A percentile compares a stretch with the other conserved stretches of the same genome.
Evolutionary conservation across 2,797 vertebrate species (phyloP).

Genomic region (Gallinago stenura): DNA sequence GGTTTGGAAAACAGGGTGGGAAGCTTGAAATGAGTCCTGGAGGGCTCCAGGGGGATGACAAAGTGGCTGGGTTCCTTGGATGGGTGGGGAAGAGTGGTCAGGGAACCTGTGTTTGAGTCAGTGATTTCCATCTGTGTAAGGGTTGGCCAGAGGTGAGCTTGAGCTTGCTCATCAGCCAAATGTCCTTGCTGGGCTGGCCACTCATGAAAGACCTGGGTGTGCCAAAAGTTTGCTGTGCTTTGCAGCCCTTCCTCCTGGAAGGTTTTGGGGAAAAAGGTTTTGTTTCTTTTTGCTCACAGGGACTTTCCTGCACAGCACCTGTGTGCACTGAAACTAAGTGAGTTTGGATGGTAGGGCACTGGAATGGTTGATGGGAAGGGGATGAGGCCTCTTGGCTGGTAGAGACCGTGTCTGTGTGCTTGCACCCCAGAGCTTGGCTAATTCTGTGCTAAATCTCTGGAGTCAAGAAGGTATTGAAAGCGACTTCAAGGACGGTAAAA

Average conservation of each 20-base stretch:
- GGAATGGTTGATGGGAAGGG: neutral
- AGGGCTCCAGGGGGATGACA: slow-evolving; percentile 60
- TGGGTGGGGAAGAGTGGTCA: slow-evolving; percentile 38
- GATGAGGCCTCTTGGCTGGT: neutral
- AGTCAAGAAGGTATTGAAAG: neutral
- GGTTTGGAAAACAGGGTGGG: slow-evolving; percentile 29
- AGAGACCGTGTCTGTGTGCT: neutral
- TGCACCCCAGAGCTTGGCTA: neutral
- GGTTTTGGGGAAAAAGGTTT: neutral
- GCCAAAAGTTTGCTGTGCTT: neutral
- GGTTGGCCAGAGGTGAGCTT: slow-evolving; percentile 75
- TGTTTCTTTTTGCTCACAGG: neutral
- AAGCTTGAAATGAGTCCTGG: neutral
- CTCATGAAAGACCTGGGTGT: neutral
- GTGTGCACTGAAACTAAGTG: neutral
- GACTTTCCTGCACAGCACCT: neutral
- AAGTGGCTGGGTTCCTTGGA: slow-evolving; percentile 28
- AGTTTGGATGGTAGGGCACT: neutral
- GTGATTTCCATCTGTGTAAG: slow-evolving; percentile 64
- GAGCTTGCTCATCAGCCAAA: slow-evolving; percentile 5
- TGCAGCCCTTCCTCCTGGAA: neutral
- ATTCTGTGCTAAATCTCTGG: neutral
- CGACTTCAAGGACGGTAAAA: neutral
- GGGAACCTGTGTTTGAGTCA: slow-evolving; percentile 60
- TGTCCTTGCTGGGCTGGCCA: slow-evolving; percentile 2